Evolutionary conservation across 2,888 invertebrate species (phyloP).

Genomic region (Timema podura): DNA sequence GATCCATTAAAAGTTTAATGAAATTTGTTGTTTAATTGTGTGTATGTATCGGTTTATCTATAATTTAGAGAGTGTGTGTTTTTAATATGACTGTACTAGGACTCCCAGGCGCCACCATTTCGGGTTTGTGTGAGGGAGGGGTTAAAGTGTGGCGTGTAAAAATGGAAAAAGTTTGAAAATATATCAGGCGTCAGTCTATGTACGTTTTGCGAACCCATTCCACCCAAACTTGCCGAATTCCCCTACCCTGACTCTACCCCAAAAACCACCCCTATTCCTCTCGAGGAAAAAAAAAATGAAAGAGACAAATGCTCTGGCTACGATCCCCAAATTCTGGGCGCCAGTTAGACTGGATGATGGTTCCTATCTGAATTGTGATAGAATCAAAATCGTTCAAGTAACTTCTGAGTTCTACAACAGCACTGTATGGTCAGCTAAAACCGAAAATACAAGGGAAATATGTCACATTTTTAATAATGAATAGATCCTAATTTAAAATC

Average conservation of each 20-base stretch:
- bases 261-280: constrained; percentile 3
- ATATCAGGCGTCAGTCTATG: constrained; percentile 13
- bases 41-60: too few species aligned
- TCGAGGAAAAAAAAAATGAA: constrained; percentile 16
- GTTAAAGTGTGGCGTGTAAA: constrained; percentile 8
- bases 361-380: background rate
- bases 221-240: background rate
- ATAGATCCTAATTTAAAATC: too few species aligned
- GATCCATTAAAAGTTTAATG: too few species aligned
- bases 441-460: too few species aligned
- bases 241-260: background rate
- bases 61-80: too few species aligned
- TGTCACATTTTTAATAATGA: too few species aligned
- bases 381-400: constrained; percentile 5
- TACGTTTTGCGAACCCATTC: constrained; percentile 15
- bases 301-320: constrained; percentile 25
- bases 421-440: too few species aligned
- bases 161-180: constrained; percentile 15
- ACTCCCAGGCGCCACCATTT: constrained; percentile 5
- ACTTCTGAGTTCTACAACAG: background rate
- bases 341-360: constrained; percentile 10
- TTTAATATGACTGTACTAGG: background rate
- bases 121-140: background rate
- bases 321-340: constrained; percentile 23
- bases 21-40: too few species aligned